Evolutionary conservation across 1,140 invertebrate species (phyloP), one percentile per base, ranked within the genome.

Genomic region (Phenacoccus solenopsis): DNA sequence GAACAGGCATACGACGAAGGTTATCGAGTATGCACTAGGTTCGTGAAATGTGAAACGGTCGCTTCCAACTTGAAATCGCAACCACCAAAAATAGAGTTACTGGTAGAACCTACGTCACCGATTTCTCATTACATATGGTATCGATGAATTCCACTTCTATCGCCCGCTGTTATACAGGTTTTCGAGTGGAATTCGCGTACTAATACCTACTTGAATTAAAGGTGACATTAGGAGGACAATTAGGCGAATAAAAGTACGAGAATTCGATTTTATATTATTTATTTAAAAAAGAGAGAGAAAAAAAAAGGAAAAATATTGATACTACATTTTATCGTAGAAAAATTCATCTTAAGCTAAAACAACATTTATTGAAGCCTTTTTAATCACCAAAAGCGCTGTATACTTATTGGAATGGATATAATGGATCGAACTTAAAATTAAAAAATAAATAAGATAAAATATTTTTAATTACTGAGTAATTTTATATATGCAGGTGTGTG

Each of bases 391-490:
- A 49, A n/a, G n/a, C n/a, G 38, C 38, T 10, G 20, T n/a, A n/a
- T 3, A 49, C 16, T 9, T 49, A 49, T 16, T 49, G 38, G 16
- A 49, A 49, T 49, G 38, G 13, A 32, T n/a, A 32, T 32, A 32
- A 32, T 7, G 30, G 38, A n/a, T 49, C 38, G 38, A 49, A 10
- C 38, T 3, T 16, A n/a, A 49, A 49, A n/a, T 49, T 16, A 49
- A 49, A 49, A 49, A 49, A 49, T 49, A 49, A 49, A 49, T 49
- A 49, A 49, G 38, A 49, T 49, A 49, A 49, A 49, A 49, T 49
- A 49, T 49, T 49, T 49, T 49, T 16, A 49, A 49, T 49, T 49
- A 49, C 38, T 16, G 38, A 49, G 38, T 49, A 49, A 49, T 49
- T 49, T 49, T 49, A 49, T 9, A 49, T 49, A 49, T 49, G 38